Base-by-base conservation (phyloP, 2,888 invertebrate species). In the Mellilla xanthometata region DNA sequence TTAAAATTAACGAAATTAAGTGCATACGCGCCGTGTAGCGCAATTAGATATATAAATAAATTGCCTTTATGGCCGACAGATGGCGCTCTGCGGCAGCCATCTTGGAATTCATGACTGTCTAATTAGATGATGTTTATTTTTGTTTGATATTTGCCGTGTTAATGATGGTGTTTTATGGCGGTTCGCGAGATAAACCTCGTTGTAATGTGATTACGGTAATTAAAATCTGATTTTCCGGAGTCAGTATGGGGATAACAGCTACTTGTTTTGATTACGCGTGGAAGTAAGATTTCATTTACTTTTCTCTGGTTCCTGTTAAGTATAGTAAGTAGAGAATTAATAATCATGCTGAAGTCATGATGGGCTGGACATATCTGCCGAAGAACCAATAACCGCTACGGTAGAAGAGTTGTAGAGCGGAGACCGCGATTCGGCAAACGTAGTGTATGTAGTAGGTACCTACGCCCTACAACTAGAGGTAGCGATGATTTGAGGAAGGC, bases 1-100 rank as follows among this genome's bases (percentile, higher is more conserved):
- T 80, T 74, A 77, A 80, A 82, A 84, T 81, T 82, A 83, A 76
- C 75, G 72, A 71, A 78, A 85, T 86, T 81, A 86, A 72, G 76
- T 83, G 84, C 87, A 88, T 81, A 81, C 76, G 81, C 81, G 77
- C 73, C 72, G 79, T 76, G 73, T 75, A 70, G 60, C 75, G 78
- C 83, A 87, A 88, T 88, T 86, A 88, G 79, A 85, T 71, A 68
- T 82, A 82, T 85, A 79, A 85, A 87, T 88, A 87, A 88, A 86
- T 87, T 88, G 24, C 81, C 57, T 79, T 78, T 74, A 81, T 75
- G 72, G 62, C 73, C 87, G 79, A 81, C 88, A 87, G 83, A 87
- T 88, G 88, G 82, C 82, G 80, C 28, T 55, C 54, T 65, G 73
- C 69, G 72, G 68, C 69, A 59, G 76, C 81, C 81, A 81, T 83